Conservation (phyloP, 2,113 vertebrate genomes). For the Nycticebus coucang region DNA sequence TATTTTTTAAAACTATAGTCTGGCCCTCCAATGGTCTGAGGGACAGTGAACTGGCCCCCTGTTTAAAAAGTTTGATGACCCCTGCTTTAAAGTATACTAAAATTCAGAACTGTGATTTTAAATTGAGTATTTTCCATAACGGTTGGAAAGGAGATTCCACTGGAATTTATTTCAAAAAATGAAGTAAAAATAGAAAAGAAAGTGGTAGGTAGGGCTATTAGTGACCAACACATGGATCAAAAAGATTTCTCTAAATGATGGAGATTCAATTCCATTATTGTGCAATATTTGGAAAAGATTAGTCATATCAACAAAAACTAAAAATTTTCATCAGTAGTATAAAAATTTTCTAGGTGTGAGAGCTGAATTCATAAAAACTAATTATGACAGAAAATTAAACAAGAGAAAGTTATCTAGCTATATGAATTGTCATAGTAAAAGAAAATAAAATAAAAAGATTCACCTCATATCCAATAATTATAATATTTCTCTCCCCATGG, state of each 20-base stretch:
- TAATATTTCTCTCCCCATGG: neutral
- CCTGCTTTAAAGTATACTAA: neutral
- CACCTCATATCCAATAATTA: neutral
- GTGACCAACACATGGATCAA: neutral
- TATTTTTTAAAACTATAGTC: too few relatives aligned
- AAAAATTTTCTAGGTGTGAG: neutral
- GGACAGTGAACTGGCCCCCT: too few relatives aligned
- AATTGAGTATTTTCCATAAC: neutral
- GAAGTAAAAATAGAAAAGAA: neutral
- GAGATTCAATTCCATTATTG: neutral
- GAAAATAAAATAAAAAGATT: neutral
- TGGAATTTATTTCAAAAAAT: slow-evolving; percentile 49
- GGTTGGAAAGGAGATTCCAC: neutral
- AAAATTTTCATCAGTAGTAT: neutral
- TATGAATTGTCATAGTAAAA: neutral
- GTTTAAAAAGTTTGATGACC: too few relatives aligned
- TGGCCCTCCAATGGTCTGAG: too few relatives aligned
- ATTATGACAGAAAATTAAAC: neutral
- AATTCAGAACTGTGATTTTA: slow-evolving; percentile 33
- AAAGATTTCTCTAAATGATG: neutral
- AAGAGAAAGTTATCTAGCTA: neutral
- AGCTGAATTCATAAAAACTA: neutral
- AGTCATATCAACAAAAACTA: neutral
- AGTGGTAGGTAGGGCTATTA: neutral
- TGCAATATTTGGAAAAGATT: neutral